A percentile compares a stretch with the other conserved stretches of the same genome.
Evolutionary conservation across 2,113 vertebrate genomes (phyloP).

Genomic region (Hydrolagus affinis): DNA sequence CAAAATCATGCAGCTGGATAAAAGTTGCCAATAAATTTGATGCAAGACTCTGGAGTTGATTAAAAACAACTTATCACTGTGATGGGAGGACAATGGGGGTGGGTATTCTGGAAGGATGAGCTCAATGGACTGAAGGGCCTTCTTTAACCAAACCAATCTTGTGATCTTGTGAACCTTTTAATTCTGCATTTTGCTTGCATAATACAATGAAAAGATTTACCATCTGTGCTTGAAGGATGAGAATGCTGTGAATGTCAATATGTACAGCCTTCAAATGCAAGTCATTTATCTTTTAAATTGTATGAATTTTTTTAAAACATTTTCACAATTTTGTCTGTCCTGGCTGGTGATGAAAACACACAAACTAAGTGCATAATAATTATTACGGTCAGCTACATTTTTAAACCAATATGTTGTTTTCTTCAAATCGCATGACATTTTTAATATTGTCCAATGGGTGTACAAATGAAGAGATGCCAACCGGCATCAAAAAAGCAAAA

Average conservation of each 20-base stretch:
- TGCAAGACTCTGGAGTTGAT: neutral
- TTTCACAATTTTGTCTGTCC: neutral
- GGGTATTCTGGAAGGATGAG: too few species aligned
- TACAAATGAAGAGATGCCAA: slow-evolving; percentile 38
- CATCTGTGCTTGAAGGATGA: neutral
- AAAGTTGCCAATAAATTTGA: neutral
- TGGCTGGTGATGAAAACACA: neutral
- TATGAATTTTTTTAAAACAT: neutral
- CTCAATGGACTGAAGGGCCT: too few species aligned
- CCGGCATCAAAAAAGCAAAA: slow-evolving; percentile 34
- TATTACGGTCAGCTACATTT: slow-evolving; percentile 1
- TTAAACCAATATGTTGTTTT: slow-evolving; percentile 20
- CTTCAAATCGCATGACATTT: slow-evolving; percentile 28
- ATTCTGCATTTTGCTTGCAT: slow-evolving; percentile 1
- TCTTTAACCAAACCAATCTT: too few species aligned
- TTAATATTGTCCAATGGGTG: neutral
- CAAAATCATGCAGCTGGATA: neutral
- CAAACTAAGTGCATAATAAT: neutral
- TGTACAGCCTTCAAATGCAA: slow-evolving; percentile 1
- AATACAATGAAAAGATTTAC: neutral
- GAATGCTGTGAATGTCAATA: neutral
- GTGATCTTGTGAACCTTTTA: neutral
- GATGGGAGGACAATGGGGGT: too few species aligned
- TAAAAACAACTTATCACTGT: too few species aligned
- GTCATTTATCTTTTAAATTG: too few species aligned